Evolutionary conservation across 2,113 vertebrate genomes (phyloP), one percentile per base, ranked within the genome.

Genomic region (Bufo gargarizans): DNA sequence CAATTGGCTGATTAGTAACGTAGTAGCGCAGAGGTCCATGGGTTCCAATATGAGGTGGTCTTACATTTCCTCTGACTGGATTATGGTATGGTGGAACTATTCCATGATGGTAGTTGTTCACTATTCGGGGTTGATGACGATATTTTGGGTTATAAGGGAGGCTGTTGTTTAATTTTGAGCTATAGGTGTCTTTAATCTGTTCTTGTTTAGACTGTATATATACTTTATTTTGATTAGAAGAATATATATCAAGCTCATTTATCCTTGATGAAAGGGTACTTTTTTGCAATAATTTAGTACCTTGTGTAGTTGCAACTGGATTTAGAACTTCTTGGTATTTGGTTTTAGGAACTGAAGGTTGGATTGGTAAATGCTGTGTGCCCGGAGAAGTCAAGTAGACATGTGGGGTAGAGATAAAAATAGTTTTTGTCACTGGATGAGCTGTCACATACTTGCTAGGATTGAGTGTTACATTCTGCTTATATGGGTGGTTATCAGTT

Each of bases 1-100:
- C 88, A 65, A 69, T 79, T 14, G 93, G 90, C 9, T 89, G 92
- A 4, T 79, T 85, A 17, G 93, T 93, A 58, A 86, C 56, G 6
- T 89, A 82, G 89, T 90, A 33, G 14, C 0, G 53, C 17, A 88
- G 69, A 33, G 91, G 82, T 33, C 91, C 86, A 81, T 90, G 88
- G 17, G 92, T 92, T 83, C 90, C 56, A 2, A 11, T 0, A 9
- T 17, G 88, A 0, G 88, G 90, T 22, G 91, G 65, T 5, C 90
- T 93, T 53, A 43, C 11, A 0, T 93, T 92, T 4, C 80, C 91
- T 84, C 90, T 90, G 0, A 65, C 17, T 0, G 86, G 87, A 77
- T 58, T 14, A 1, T 89, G 77, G 12, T 88, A 91, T 69, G 90
- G 85, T 67, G 90, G 90, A 13, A 77, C 53, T 19, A 65, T 11